Evolutionary conservation across 1,140 invertebrate genomes (phyloP), one percentile per base, ranked within the genome.

Genomic region (Micrasema minimum): DNA sequence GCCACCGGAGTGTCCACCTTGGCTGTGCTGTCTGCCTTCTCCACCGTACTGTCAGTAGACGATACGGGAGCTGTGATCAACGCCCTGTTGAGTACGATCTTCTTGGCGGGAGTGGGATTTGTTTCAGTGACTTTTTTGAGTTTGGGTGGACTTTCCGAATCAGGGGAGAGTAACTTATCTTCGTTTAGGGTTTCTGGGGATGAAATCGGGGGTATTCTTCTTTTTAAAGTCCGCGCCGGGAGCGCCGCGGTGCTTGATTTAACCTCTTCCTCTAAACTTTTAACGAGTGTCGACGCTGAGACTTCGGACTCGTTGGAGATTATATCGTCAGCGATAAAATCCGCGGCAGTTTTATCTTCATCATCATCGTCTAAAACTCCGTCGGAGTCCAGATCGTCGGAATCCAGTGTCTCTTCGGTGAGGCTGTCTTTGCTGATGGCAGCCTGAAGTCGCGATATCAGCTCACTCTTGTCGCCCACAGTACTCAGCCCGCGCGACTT

Each of bases 401-500:
- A 83, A 71, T 84, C 83, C 51, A 83, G 77, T 22, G 78, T 81
- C 18, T 83, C 81, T 72, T 83, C 82, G 10, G 74, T 78, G 50
- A 82, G 79, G 16, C 82, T 81, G 14, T 83, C 82, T 66, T 82
- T 80, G 53, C 85, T 72, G 61, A 92, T 80, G 3, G 89, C 88
- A 45, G 87, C 80, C 77, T 92, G 90, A 50, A 95, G 84, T 74
- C 93, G 87, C 68, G 92, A 89, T 20, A 92, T 81, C 41, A 96
- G 82, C 76, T 95, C 92, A 35, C 86, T 90, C 87, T 95, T 95
- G 78, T 93, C 93, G 10, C 93, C 93, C 46, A 88, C 83, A 12
- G 88, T 87, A 14, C 89, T 82, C 12, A 95, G 81, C 45, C 92
- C 92, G 77, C 91, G 88, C 71, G 88, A 82, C 81, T 94, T 94